Base-by-base conservation (phyloP, 1,140 invertebrate species). In the Mycetomoellerius zeteki region DNA sequence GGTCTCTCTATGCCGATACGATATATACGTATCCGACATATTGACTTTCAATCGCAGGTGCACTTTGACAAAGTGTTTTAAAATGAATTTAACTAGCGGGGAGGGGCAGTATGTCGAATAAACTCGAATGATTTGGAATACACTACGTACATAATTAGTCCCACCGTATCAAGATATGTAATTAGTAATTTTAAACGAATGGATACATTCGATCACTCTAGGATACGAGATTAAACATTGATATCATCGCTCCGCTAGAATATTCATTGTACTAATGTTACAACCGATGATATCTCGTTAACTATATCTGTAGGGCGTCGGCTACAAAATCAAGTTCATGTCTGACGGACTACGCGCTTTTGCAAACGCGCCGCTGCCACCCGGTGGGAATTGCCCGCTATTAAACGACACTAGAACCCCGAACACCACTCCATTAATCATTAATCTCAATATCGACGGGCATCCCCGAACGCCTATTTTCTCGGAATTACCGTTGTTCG, bases 341-440 rank as follows among this genome's bases (percentile, higher is more conserved):
- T 60, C 24, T 75, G 80, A 58, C 69, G 54, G 33, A 30, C 54
- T 58, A 33, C 62, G 60, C 19, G 77, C 77, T 73, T 73, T 84
- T 84, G 69, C 65, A 43, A 71, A 58, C 19, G 77, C 64, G 64
- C 54, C 54, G 37, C n/a, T 30, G 19, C n/a, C n/a, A 19, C 27
- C 6, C 69, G 69, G 14, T 43, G 64, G 62, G 50, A 86, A 86
- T 86, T 67, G 64, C 62, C 24, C 37, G 50, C 75, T 60, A 86
- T 86, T 67, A 86, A 86, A 67, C 77, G 75, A 67, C 30, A 86
- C 62, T 58, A 60, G 80, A 58, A 67, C n/a, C 50, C 47, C 52
- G 62, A 56, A 62, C 47, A 50, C 60, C 52, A 80, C 78, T 86
- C 47, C 69, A 87, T 87, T 85, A 85, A 72, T 87, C 86, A 87